Evolutionary conservation across 2,888 invertebrate species (phyloP).

Genomic region (Liposcelis brunnea): DNA sequence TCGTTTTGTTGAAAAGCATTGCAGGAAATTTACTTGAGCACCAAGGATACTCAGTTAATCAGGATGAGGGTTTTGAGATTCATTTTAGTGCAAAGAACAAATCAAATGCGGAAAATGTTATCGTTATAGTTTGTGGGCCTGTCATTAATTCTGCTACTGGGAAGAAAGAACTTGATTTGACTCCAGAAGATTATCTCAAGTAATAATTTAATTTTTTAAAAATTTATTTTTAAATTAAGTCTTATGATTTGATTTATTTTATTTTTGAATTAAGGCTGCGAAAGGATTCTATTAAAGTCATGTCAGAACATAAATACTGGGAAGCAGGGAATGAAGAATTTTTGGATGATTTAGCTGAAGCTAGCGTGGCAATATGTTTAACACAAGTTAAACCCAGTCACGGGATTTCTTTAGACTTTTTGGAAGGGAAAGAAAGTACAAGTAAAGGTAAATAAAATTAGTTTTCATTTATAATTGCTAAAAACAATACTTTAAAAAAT

Average conservation of each 20-base stretch:
- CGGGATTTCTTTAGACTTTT: constrained; percentile 35
- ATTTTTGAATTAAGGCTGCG: no score
- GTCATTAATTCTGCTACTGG: constrained; percentile 39
- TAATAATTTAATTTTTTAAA: constrained; percentile 19
- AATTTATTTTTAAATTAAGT: constrained; percentile 14
- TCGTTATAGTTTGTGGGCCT: constrained; percentile 35
- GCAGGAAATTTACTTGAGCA: constrained; percentile 24
- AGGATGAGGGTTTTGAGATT: no score
- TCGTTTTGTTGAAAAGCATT: constrained; percentile 25
- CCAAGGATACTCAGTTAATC: no score
- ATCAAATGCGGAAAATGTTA: constrained; percentile 17
- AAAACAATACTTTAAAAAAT: constrained; percentile 12
- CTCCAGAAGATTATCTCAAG: constrained; percentile 35
- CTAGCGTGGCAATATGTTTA: constrained; percentile 48
- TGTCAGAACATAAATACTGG: constrained; percentile 51
- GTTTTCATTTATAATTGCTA: constrained; percentile 6
- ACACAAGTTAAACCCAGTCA: constrained; percentile 46
- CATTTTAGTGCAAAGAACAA: no score
- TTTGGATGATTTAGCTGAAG: constrained; percentile 41
- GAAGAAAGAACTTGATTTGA: constrained; percentile 32
- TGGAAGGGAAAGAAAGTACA: constrained; percentile 25
- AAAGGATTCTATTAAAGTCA: constrained; percentile 41
- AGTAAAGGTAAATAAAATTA: constrained; percentile 31
- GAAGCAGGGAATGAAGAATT: constrained; percentile 34
- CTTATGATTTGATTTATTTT: no score